Conservation (phyloP, 2,113 vertebrate genomes). For the Sinocyclocheilus grahami region DNA sequence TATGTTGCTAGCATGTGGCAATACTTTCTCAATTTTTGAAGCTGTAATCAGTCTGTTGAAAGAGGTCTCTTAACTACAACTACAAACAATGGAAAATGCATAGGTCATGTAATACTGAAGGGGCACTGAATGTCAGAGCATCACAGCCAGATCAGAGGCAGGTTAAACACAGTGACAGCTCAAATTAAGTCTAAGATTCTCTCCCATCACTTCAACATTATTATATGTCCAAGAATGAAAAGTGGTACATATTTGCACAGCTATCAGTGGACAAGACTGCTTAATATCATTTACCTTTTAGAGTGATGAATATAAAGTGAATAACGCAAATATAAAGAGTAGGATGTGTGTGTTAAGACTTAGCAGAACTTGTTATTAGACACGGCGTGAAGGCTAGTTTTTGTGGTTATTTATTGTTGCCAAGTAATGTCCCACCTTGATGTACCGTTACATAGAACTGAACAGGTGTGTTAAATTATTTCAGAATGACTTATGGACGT, state of each 20-base stretch:
- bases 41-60: conserved; percentile 25
- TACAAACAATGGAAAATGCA: neutral
- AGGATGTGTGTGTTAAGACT: neutral
- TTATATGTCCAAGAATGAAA: neutral
- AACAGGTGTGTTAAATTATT: neutral
- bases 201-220: neutral
- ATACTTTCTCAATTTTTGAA: conserved; percentile 33
- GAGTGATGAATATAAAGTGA: neutral
- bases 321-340: neutral
- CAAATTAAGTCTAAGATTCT: neutral
- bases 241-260: neutral
- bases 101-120: conserved; percentile 11
- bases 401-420: neutral
- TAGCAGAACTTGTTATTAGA: neutral
- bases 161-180: conserved; percentile 17
- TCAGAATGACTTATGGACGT: neutral
- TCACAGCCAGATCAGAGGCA: neutral
- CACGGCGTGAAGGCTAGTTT: neutral
- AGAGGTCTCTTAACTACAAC: neutral
- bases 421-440: neutral
- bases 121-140: neutral
- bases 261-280: too few species aligned
- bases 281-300: neutral
- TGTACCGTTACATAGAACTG: neutral
- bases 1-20: conserved; percentile 37